Evolutionary conservation across 2,888 invertebrate genomes (phyloP).

Genomic region (Eupithecia insigniata): DNA sequence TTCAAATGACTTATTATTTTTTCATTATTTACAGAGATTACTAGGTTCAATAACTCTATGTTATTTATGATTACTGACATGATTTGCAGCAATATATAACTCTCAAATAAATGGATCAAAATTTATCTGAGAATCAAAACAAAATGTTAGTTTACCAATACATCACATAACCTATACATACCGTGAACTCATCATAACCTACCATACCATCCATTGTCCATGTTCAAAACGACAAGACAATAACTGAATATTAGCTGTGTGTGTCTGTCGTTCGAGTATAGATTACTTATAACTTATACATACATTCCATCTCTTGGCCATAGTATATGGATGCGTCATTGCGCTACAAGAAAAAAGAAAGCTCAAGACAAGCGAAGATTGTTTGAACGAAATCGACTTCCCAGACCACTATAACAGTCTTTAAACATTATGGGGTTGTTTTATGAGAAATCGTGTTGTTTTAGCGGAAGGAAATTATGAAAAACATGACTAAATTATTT

Average conservation of each 20-base stretch:
- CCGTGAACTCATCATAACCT: constrained; percentile 24
- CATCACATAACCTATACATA: constrained; percentile 34
- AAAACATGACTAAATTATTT: constrained; percentile 49
- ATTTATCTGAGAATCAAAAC: constrained; percentile 12
- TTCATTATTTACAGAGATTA: neutral
- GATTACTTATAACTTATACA: constrained; percentile 22
- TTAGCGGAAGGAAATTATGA: constrained; percentile 15
- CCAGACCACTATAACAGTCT: constrained; percentile 7
- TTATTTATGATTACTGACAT: neutral
- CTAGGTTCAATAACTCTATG: neutral
- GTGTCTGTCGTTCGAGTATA: constrained; percentile 13
- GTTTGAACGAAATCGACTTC: constrained; percentile 24
- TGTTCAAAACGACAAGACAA: constrained; percentile 23
- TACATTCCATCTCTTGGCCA: constrained; percentile 42
- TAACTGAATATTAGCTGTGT: constrained; percentile 23
- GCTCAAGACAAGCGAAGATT: constrained; percentile 23
- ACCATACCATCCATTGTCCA: constrained; percentile 25
- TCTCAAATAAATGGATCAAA: neutral
- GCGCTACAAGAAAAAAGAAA: constrained; percentile 63
- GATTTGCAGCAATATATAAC: neutral
- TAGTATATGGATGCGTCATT: constrained; percentile 71
- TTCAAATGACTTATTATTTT: neutral
- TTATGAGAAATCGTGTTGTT: neutral
- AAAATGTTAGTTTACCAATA: constrained; percentile 18
- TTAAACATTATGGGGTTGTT: neutral